Conservation (phyloP, 2,113 vertebrate species). For the Sapayoa aenigma region DNA sequence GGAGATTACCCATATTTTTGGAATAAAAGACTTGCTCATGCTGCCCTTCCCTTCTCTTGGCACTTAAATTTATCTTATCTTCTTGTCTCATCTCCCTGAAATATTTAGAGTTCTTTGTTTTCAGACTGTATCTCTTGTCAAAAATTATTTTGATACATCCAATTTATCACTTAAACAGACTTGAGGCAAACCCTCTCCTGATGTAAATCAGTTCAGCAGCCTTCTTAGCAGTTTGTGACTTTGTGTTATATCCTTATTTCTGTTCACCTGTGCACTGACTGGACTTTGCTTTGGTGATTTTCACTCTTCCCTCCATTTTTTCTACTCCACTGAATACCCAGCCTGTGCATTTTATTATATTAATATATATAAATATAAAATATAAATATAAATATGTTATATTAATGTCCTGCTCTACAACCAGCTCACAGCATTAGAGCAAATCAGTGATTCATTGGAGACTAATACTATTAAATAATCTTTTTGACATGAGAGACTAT, state of each 20-base stretch:
- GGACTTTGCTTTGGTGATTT: neutral
- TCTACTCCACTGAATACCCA: neutral
- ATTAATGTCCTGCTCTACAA: neutral
- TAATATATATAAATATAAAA: too few species aligned
- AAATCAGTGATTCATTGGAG: neutral
- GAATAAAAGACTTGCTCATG: neutral
- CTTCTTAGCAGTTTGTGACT: neutral
- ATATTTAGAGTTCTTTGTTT: neutral
- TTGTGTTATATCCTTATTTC: neutral
- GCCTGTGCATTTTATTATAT: neutral
- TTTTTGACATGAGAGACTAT: neutral
- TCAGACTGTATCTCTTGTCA: neutral
- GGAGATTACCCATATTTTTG: conserved; percentile 16
- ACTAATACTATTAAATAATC: neutral
- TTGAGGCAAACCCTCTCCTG: neutral
- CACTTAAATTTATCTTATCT: neutral
- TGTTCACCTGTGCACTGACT: neutral
- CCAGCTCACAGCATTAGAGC: neutral
- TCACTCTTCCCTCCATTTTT: neutral
- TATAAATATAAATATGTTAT: too few species aligned
- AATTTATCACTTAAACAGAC: neutral
- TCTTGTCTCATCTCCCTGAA: neutral
- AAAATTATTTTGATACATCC: neutral
- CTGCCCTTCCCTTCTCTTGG: neutral
- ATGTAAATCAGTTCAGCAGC: neutral